These are phyloP conservation scores for Tenthredo scrophulariae DNA, from an alignment of 2,888 invertebrate species.

Conservation along the genomic window DNA sequence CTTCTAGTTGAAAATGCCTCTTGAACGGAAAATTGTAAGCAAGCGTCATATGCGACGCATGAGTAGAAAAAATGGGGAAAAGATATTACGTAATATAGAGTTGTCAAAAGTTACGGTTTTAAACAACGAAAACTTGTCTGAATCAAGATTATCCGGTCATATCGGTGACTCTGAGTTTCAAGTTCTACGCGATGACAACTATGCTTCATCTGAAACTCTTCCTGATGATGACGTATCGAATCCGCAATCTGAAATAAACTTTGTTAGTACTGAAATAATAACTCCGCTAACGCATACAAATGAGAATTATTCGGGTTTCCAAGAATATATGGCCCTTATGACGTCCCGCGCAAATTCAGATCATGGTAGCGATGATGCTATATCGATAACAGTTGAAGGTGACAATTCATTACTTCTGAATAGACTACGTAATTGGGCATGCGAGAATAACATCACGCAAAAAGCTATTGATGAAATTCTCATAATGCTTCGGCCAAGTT, in stretches of 20 bases:
- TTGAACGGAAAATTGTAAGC: slow-evolving; percentile 1
- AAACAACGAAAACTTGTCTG: background rate
- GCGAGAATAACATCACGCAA: slow-evolving; percentile 12
- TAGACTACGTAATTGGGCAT: slow-evolving; percentile 12
- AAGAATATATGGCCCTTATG: background rate
- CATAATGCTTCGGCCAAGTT: background rate
- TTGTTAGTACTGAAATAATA: background rate
- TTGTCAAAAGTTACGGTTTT: background rate
- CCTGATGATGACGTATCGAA: background rate
- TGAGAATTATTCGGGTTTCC: slow-evolving; percentile 4
- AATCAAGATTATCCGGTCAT: background rate
- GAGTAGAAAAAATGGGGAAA: background rate
- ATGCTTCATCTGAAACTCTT: background rate
- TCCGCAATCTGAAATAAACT: background rate
- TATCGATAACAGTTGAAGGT: background rate
- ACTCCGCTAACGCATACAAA: background rate
- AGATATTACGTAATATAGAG: background rate
- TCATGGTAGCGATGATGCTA: background rate
- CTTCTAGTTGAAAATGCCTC: slow-evolving; percentile 4
- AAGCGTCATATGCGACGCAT: slow-evolving; percentile 4
- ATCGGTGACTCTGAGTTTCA: background rate
- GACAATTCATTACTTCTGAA: slow-evolving; percentile 4
- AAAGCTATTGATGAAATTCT: background rate
- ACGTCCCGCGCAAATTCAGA: slow-evolving; percentile 1
- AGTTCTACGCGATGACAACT: background rate